Evolutionary conservation across 2,888 invertebrate species (phyloP).

Genomic region (Myathropa florea): DNA sequence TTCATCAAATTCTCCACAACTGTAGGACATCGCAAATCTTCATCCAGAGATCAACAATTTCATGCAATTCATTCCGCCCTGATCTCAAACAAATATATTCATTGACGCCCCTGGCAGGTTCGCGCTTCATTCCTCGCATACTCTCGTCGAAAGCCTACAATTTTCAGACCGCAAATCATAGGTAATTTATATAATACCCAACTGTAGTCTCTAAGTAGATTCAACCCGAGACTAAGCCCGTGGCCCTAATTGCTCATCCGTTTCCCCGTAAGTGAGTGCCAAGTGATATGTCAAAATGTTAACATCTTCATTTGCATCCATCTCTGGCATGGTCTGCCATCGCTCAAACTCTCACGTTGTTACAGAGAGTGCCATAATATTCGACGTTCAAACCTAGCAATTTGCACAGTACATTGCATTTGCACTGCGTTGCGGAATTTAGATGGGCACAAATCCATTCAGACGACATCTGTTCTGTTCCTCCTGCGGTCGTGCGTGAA

Average conservation of each 20-base stretch:
- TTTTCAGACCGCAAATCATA: constrained; percentile 34
- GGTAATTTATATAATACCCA: constrained; percentile 39
- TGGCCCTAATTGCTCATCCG: constrained; percentile 22
- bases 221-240: neutral
- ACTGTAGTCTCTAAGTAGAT: constrained; percentile 10
- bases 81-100: neutral
- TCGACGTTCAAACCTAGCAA: neutral
- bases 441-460: constrained; percentile 2
- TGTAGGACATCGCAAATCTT: too few species aligned
- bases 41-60: constrained; percentile 2
- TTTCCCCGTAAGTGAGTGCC: constrained; percentile 34
- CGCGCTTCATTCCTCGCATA: neutral
- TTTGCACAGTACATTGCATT: constrained; percentile 5
- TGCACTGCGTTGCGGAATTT: neutral
- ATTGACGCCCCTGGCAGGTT: neutral
- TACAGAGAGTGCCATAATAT: constrained; percentile 34
- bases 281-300: constrained; percentile 41
- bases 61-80: neutral
- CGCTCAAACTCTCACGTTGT: constrained; percentile 21
- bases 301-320: constrained; percentile 60
- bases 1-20: neutral
- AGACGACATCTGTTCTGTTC: constrained; percentile 30
- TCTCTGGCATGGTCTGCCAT: neutral
- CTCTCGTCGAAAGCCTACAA: constrained; percentile 11
- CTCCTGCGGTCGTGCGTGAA: constrained; percentile 65